Percentiles rank a stretch among this genome's conserved stretches.
Evolutionary conservation across 2,113 vertebrate species (phyloP).

Genomic region (Glareola pratincola): DNA sequence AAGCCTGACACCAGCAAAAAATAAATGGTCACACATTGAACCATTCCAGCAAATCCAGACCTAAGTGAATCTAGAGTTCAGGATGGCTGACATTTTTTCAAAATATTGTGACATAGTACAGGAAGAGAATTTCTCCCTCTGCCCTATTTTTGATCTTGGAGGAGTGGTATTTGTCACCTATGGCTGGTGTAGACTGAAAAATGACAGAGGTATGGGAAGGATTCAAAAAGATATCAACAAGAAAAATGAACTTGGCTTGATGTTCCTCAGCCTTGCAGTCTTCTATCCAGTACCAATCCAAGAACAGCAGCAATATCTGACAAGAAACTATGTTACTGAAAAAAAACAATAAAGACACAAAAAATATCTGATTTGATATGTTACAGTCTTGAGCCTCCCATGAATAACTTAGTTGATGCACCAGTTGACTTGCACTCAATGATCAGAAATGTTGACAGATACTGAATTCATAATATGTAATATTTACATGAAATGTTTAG

Average conservation of each 20-base stretch:
- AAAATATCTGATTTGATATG: neutral
- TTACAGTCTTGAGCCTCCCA: neutral
- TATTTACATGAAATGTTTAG: neutral
- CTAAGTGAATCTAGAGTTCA: neutral
- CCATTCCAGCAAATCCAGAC: neutral
- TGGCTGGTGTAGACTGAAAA: neutral
- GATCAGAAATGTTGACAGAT: neutral
- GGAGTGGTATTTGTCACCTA: neutral
- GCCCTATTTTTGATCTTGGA: neutral
- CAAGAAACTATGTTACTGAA: neutral
- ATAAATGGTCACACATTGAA: neutral
- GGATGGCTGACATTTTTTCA: neutral
- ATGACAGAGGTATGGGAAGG: neutral
- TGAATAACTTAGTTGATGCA: neutral
- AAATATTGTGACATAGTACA: neutral
- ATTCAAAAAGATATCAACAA: neutral
- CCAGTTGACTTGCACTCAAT: neutral
- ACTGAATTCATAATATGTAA: neutral
- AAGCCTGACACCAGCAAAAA: neutral
- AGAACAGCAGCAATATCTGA: neutral
- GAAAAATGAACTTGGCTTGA: neutral
- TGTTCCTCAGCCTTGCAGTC: neutral
- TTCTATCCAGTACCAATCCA: neutral
- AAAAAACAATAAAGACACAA: neutral
- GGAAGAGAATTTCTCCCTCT: neutral